These are phyloP conservation scores for Nomada fucata DNA, from an alignment of 2,888 invertebrate species.

Conservation along the genomic window DNA sequence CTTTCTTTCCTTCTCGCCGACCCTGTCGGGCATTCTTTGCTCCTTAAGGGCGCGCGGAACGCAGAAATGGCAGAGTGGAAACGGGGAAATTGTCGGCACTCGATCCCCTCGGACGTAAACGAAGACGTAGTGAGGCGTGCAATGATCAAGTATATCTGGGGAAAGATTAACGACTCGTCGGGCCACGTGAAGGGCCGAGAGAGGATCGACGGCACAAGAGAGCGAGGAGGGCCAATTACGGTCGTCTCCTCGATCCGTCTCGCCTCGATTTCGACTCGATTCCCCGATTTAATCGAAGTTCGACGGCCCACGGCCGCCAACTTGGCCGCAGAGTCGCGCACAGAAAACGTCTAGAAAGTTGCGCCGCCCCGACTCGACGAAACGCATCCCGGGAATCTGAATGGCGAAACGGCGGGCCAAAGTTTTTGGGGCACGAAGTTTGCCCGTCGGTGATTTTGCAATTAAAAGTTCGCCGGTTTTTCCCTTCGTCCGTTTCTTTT, in stretches of 20 bases:
- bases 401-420: slow-evolving; percentile 23
- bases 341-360: slow-evolving; percentile 54
- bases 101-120: slow-evolving; percentile 70
- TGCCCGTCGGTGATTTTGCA: slow-evolving; percentile 20
- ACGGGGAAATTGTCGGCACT: slow-evolving; percentile 71
- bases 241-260: slow-evolving; percentile 66
- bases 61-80: slow-evolving; percentile 66
- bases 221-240: slow-evolving; percentile 69
- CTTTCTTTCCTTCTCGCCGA: slow-evolving; percentile 21
- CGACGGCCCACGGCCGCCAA: slow-evolving; percentile 27
- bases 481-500: neutral
- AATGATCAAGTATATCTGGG: slow-evolving; percentile 72
- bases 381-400: slow-evolving; percentile 39
- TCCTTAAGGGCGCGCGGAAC: slow-evolving; percentile 56
- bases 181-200: slow-evolving; percentile 56
- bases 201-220: slow-evolving; percentile 63
- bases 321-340: slow-evolving; percentile 5
- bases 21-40: slow-evolving; percentile 50
- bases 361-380: neutral
- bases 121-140: slow-evolving; percentile 73
- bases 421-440: slow-evolving; percentile 27
- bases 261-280: slow-evolving; percentile 69
- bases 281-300: slow-evolving; percentile 70
- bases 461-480: slow-evolving; percentile 47
- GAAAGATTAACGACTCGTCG: slow-evolving; percentile 71